These are phyloP conservation scores for Peromyscus eremicus DNA, from an alignment of 2,797 vertebrate genomes.

Conservation along the genomic window DNA sequence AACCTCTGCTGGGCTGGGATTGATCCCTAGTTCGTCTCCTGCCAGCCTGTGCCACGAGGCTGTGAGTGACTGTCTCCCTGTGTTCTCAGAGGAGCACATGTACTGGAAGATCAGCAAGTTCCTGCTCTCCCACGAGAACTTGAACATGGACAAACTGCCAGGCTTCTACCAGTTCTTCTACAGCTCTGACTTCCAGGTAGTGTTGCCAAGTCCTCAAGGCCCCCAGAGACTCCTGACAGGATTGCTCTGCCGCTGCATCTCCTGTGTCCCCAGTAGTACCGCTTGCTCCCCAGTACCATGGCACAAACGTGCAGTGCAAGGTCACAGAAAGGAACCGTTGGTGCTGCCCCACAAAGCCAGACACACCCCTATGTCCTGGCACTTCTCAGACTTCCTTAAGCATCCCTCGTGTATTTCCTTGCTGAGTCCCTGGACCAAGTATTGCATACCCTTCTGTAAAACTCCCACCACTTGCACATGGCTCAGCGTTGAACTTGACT, in stretches of 20 bases:
- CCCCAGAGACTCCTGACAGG: background rate
- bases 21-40: background rate
- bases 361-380: rapidly evolving
- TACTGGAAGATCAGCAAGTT: constrained; percentile 94
- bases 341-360: rapidly evolving
- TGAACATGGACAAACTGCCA: constrained; percentile 95
- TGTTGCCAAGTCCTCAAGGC: rapidly evolving
- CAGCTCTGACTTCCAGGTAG: constrained; percentile 95
- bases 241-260: rapidly evolving
- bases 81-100: constrained; percentile 95
- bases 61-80: background rate
- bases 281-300: rapidly evolving
- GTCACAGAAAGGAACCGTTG: background rate
- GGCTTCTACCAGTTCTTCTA: constrained; percentile 97
- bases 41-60: background rate
- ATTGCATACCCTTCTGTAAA: background rate
- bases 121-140: constrained; percentile 94
- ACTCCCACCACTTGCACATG: background rate
- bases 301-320: no score
- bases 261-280: rapidly evolving
- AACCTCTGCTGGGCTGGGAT: background rate
- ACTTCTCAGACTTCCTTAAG: background rate
- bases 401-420: background rate
- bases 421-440: background rate
- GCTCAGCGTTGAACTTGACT: background rate